phyloP scores from a whole-genome alignment of 2,113 vertebrate genomes.

The Microtus montanus region DNA sequence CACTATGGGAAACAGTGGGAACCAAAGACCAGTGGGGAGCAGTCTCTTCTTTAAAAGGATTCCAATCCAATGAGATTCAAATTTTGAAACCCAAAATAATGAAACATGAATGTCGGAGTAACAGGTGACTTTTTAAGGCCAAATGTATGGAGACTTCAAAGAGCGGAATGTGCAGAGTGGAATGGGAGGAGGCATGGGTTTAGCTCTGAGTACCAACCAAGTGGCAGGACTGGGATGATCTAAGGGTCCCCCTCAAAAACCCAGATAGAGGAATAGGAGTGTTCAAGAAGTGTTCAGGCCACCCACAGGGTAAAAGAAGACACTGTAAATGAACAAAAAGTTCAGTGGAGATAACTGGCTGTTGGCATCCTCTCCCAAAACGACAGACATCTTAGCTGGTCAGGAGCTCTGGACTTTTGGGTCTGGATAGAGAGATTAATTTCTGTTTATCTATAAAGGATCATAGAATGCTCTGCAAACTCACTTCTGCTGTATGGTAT shows the following conservation, averaged over 20 bases:
- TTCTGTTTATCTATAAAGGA: not conserved
- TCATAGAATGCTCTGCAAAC: not conserved
- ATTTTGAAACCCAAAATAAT: not conserved
- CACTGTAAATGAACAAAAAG: not conserved
- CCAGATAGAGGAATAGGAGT: not conserved
- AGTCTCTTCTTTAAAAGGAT: not conserved
- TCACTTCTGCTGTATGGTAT: not conserved
- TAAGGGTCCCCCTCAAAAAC: not conserved
- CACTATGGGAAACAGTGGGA: not conserved
- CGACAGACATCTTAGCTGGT: not conserved
- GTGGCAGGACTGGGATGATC: not conserved
- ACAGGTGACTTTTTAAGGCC: not conserved
- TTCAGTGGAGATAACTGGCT: not conserved
- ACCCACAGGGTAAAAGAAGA: not conserved
- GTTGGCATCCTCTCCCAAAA: not conserved
- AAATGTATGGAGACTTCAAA: not conserved
- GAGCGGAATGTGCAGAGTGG: rapidly evolving
- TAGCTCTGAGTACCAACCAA: not conserved
- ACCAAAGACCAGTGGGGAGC: not conserved
- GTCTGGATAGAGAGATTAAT: not conserved
- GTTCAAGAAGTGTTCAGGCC: not conserved
- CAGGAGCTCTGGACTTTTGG: not conserved
- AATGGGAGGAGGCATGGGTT: not conserved
- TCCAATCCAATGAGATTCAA: not conserved
- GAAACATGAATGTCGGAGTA: not conserved